Base-by-base conservation (phyloP, 1,140 invertebrate species). In the Centruroides vittatus region DNA sequence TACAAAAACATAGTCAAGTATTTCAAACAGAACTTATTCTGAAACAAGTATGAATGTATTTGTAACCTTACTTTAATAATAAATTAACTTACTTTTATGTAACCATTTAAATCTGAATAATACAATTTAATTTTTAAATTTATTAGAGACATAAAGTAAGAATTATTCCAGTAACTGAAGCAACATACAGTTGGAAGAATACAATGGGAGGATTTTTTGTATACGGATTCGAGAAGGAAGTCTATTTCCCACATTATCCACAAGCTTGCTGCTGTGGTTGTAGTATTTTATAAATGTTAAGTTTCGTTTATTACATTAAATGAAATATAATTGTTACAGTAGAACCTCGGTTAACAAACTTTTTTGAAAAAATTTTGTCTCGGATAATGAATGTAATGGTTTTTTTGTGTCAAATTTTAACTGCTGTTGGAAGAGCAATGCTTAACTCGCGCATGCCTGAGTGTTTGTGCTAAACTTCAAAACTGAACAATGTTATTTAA, bases 251-350 rank as follows among this genome's bases (percentile, higher is more conserved):
- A 41, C 73, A 78, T 61, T 80, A 80, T 66, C 79, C 79, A 10
- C 76, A 79, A 62, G 75, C 72, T 48, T 79, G 76, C 66, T 80
- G 77, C 64, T 80, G 79, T 63, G 78, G 78, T 10, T 80, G 78
- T 66, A 65, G 49, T 58, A 69, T 78, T 46, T 58, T 76, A 52
- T 74, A 71, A 48, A 23, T 23, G 23, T 23, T 23, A 2, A 1
- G 2, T 23, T 23, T 23, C 23, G 2, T 23, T 23, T 23, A 23
- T 1, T 23, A 23, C 2, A 23, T 1, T 23, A 23, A 23, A 23
- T 2, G 0, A 23, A 23, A 23, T 23, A 1, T 23, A 23, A 23
- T 23, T 23, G 2, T 0, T 23, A 23, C 23, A 23, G 23, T 23
- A 2, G 23, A 23, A 23, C 23, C 23, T 23, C 23, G 23, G 23